Percentiles rank a stretch among this genome's conserved stretches.
Conservation (phyloP, 2,113 vertebrate genomes). For the Stercorarius parasiticus region DNA sequence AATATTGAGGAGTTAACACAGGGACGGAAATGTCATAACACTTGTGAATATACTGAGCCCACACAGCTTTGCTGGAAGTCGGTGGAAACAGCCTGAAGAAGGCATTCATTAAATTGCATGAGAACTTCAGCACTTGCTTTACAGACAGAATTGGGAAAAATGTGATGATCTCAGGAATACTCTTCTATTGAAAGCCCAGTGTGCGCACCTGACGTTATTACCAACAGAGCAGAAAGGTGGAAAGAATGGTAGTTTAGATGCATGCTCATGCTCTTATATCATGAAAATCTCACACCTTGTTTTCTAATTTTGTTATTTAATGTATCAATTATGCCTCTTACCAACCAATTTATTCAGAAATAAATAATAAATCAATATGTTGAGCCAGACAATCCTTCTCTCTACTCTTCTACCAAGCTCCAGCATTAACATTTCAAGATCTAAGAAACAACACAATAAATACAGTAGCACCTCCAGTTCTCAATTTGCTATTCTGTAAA, state of each 20-base stretch:
- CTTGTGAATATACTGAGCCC: not conserved
- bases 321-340: not conserved
- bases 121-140: not conserved
- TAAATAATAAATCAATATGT: not conserved
- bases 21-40: not conserved
- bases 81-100: not conserved
- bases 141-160: not conserved
- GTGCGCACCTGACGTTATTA: not conserved
- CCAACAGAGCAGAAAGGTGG: not conserved
- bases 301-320: not conserved
- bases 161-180: not conserved
- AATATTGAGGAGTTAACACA: not conserved
- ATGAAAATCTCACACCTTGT: not conserved
- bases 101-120: not conserved
- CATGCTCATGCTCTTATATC: not conserved
- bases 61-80: not conserved
- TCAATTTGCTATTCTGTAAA: not conserved
- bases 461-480: not conserved
- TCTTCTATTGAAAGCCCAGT: not conserved
- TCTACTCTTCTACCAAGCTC: not conserved
- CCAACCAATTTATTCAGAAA: not conserved
- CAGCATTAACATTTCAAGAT: not conserved
- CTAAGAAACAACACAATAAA: not conserved
- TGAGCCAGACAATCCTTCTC: not conserved
- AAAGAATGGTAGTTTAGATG: not conserved